phyloP scores from a whole-genome alignment of 2,888 invertebrate species.

The Plagiodera versicolora region DNA sequence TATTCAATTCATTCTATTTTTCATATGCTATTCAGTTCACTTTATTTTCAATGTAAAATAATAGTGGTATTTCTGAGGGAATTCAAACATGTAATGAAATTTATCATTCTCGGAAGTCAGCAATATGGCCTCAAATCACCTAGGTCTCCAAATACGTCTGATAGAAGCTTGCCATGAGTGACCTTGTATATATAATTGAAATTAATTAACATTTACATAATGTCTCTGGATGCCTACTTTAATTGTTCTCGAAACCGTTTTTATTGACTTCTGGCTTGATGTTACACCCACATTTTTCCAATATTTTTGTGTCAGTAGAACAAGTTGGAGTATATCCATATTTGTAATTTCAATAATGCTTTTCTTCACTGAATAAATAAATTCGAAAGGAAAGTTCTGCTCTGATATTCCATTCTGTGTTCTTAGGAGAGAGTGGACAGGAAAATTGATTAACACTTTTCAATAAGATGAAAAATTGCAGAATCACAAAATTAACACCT shows the following conservation, averaged over 20 bases:
- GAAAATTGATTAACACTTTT: not conserved
- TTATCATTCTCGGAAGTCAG: too few species aligned
- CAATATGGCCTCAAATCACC: too few species aligned
- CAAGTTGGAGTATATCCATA: not conserved
- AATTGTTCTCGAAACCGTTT: not conserved
- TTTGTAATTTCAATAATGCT: not conserved
- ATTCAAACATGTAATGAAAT: too few species aligned
- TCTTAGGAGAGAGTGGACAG: not conserved
- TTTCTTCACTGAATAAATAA: not conserved
- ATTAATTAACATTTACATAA: not conserved
- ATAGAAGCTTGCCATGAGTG: too few species aligned
- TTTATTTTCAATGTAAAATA: too few species aligned
- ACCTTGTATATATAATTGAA: not conserved
- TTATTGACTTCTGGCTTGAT: not conserved
- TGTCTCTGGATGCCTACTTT: not conserved
- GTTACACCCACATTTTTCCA: not conserved
- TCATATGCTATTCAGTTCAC: too few species aligned
- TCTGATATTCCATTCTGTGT: not conserved
- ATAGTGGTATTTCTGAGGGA: too few species aligned
- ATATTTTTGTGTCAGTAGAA: not conserved
- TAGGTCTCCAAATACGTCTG: too few species aligned
- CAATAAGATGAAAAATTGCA: not conserved
- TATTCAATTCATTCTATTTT: too few species aligned
- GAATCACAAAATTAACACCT: too few species aligned
- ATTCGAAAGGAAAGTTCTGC: not conserved